A percentile compares a stretch with the other conserved stretches of the same genome.
phyloP scores from a whole-genome alignment of 2,113 vertebrate species.

The Scopus umbretta region DNA sequence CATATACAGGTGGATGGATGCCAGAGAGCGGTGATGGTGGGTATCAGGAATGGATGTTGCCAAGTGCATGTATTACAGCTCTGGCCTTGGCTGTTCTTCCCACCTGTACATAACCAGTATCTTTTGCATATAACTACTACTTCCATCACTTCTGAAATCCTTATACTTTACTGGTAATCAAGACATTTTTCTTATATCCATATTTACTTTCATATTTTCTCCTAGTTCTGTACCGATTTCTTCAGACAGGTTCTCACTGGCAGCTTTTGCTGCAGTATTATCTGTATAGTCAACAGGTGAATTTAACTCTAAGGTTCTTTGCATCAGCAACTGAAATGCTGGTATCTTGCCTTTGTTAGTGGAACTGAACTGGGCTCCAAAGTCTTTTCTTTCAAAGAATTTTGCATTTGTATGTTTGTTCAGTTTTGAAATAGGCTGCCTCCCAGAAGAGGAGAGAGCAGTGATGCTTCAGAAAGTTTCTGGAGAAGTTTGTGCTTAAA shows the following conservation, averaged over 20 bases:
- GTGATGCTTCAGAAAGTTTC: not conserved
- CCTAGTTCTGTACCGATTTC: not conserved
- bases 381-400: not conserved
- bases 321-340: not conserved
- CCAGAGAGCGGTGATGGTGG: not conserved
- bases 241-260: not conserved
- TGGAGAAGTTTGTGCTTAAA: not conserved
- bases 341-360: not conserved
- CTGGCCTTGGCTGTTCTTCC: not conserved
- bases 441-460: not conserved
- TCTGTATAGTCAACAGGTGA: not conserved
- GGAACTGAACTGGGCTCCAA: not conserved
- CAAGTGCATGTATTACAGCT: rapidly evolving
- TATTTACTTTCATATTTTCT: not conserved
- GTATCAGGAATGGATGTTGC: not conserved
- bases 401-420: not conserved
- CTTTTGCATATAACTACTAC: not conserved
- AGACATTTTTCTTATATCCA: rapidly evolving
- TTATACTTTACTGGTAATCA: not conserved
- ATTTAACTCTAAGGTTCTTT: not conserved
- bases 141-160: not conserved
- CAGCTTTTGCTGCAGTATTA: not conserved
- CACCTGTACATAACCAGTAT: not conserved
- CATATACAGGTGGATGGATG: too few relatives aligned
- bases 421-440: not conserved